A percentile compares a stretch with the other conserved stretches of the same genome.
Conservation (phyloP, 1,140 invertebrate species). For the Trichonephila clavipes region DNA sequence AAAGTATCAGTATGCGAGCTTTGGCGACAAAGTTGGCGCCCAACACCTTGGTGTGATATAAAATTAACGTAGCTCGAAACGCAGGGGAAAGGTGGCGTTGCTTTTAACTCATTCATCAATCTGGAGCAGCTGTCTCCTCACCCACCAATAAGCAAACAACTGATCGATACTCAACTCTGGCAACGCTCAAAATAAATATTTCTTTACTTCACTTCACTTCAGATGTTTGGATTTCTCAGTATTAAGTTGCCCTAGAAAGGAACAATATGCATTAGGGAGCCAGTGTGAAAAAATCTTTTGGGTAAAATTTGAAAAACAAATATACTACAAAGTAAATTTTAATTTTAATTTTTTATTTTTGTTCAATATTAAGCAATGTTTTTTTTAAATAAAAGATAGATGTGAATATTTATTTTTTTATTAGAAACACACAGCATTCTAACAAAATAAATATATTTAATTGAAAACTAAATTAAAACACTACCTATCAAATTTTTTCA, state of each 20-base stretch:
- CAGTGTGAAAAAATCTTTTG: not conserved
- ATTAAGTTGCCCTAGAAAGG: not conserved
- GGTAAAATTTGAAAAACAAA: not conserved
- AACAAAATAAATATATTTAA: too few relatives aligned
- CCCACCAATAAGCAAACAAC: constrained; percentile 75
- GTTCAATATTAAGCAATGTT: too few relatives aligned
- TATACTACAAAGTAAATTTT: not conserved
- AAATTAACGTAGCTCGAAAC: constrained; percentile 45
- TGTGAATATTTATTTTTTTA: too few relatives aligned
- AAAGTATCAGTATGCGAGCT: not conserved
- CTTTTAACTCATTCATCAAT: constrained; percentile 76
- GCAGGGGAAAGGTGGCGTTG: constrained; percentile 63
- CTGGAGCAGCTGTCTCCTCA: constrained; percentile 74
- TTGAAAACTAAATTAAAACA: too few relatives aligned
- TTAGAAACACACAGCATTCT: too few relatives aligned
- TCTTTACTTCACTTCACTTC: constrained; percentile 29
- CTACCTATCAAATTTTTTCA: too few relatives aligned
- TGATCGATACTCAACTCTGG: constrained; percentile 61
- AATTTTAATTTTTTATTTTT: not conserved
- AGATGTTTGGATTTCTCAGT: not conserved
- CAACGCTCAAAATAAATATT: constrained; percentile 67
- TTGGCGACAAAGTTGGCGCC: constrained; percentile 27
- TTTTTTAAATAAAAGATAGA: too few relatives aligned
- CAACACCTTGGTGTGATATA: constrained; percentile 49
- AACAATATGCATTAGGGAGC: not conserved